Percentiles rank a stretch among this genome's conserved stretches.
Conservation (phyloP, 2,888 invertebrate species). For the Temnothorax ravouxi region DNA sequence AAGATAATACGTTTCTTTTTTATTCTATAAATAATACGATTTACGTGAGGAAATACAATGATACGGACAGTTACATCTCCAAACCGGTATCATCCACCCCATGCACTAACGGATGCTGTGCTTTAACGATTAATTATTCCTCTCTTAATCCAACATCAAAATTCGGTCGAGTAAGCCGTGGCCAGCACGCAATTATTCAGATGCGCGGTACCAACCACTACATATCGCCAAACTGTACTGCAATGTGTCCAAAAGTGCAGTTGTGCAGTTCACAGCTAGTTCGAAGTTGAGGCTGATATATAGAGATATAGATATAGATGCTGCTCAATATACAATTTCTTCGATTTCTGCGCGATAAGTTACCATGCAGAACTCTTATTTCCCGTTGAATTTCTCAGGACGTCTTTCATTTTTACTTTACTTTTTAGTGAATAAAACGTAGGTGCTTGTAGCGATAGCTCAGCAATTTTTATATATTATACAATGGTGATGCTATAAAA, state of each 20-base stretch:
- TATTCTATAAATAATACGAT: not conserved
- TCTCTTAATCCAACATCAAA: constrained; percentile 67
- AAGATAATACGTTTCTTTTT: not conserved
- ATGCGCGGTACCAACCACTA: constrained; percentile 50
- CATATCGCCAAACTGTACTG: constrained; percentile 56
- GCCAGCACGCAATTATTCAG: constrained; percentile 77
- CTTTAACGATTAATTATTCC: constrained; percentile 77
- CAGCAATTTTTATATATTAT: not conserved
- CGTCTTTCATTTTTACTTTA: not conserved
- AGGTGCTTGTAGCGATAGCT: not conserved
- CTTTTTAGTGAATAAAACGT: not conserved
- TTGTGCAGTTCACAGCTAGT: constrained; percentile 56
- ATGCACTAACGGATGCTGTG: constrained; percentile 47
- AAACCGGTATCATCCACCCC: constrained; percentile 17
- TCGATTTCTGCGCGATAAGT: constrained; percentile 21
- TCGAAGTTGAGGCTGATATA: constrained; percentile 43
- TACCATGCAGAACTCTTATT: constrained; percentile 16
- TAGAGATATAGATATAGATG: constrained; percentile 16
- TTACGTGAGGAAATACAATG: not conserved
- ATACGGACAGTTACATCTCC: not conserved
- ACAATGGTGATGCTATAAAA: not conserved
- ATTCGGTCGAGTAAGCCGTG: constrained; percentile 67
- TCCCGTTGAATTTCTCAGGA: not conserved
- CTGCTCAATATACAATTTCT: constrained; percentile 45
- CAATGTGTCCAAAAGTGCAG: constrained; percentile 57